These are phyloP conservation scores for Rhamphomyia laevipes DNA, from an alignment of 2,888 invertebrate species.

Conservation along the genomic window DNA sequence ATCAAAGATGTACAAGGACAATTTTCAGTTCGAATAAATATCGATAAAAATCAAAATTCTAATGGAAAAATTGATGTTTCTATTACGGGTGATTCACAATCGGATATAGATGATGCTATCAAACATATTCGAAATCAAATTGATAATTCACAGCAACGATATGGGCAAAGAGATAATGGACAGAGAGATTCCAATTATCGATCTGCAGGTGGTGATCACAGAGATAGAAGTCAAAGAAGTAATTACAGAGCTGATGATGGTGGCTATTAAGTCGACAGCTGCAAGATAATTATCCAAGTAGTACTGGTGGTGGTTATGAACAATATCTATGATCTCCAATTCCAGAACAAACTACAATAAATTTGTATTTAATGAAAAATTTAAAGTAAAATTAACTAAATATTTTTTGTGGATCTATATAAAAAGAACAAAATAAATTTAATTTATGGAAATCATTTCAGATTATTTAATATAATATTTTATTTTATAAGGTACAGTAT, in stretches of 20 bases:
- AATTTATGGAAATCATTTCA: no score
- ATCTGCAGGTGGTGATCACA: constrained; percentile 5
- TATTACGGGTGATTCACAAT: constrained; percentile 19
- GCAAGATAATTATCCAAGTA: neutral
- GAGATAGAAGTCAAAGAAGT: neutral
- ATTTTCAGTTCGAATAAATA: constrained; percentile 45
- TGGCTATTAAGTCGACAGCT: neutral
- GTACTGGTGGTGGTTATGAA: constrained; percentile 2
- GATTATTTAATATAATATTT: no score
- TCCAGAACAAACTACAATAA: constrained; percentile 10
- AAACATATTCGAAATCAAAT: constrained; percentile 20
- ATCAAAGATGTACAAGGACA: constrained; percentile 55
- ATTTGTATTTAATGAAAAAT: no score
- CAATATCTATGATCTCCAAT: constrained; percentile 9
- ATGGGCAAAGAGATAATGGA: neutral
- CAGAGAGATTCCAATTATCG: constrained; percentile 9
- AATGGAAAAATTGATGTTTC: constrained; percentile 13
- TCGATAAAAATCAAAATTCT: constrained; percentile 38
- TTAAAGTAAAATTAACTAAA: no score
- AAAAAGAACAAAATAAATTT: constrained; percentile 16
- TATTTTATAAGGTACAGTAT: no score
- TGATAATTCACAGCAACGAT: constrained; percentile 5
- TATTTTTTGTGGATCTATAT: no score
- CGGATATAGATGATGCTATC: constrained; percentile 21
- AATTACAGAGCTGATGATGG: neutral